Base-by-base conservation (phyloP, 2,113 vertebrate genomes). In the Chloroceryle aenea region DNA sequence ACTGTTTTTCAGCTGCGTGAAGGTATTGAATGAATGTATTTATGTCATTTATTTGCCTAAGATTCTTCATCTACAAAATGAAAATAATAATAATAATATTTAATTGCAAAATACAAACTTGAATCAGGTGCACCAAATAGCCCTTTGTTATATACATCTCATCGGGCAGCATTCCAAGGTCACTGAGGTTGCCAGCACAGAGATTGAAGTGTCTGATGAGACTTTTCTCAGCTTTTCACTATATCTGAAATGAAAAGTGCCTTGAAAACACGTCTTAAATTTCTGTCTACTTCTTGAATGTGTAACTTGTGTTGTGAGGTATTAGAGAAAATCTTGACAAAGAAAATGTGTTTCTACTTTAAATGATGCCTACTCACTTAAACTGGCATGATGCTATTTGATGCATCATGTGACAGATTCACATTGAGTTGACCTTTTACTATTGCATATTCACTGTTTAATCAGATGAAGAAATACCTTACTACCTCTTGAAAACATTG, bases 371-470 rank as follows among this genome's bases (percentile, higher is more conserved):
- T 79, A 48, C 88, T 30, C 38, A 88, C 58, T 94, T 78, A 76
- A 87, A 89, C 38, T 2, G 6, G 53, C 58, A 38, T 58, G n/a
- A 32, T 81, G 80, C 19, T 91, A 68, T 93, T 96, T 91, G 81
- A 93, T n/a, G 58, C 14, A 76, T 30, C 75, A 92, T 9, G 36
- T 63, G 85, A 47, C 18, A 71, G 72, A 74, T 61, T 96, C 86
- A 92, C 91, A 92, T 91, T 96, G 81, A 92, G 23, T 81, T 96
- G 95, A 96, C 95, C 94, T 97, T 97, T 97, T 59, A 36, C 55
- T 84, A 48, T 73, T 91, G 61, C 82, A 95, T 83, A 93, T 92
- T 93, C 90, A 64, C 88, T 86, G 40, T n/a, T 91, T 95, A 96
- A 95, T 95, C 96, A 96, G 88, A 93, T 90, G 83, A 93, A 96